Evolutionary conservation across 2,888 invertebrate species (phyloP), one percentile per base, ranked within the genome.

Genomic region (Oscheius sp.): DNA sequence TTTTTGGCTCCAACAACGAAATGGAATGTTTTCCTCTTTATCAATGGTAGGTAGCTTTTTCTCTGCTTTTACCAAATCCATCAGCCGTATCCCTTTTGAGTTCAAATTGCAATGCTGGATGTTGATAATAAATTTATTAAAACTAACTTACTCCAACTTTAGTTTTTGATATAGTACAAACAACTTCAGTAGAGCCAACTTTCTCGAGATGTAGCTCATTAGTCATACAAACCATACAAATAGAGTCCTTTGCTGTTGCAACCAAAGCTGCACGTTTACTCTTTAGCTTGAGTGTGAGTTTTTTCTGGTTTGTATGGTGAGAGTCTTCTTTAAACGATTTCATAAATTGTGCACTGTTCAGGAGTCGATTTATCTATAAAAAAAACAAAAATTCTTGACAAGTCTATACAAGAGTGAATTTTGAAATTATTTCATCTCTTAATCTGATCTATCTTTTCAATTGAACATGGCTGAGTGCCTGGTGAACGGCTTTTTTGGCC

Each of bases 201-300:
- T 58, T 66, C 46, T 78, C 78, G 29, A 78, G 8, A 23, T 66
- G 31, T 46, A 71, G 57, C 52, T 74, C 63, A 25, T 71, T 71
- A 17, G 65, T 34, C 12, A 58, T 29, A 8, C 65, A n/a, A 15
- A 65, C 65, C 12, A 80, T 8, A 42, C 73, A 80, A 3, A 72
- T 70, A 34, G 74, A 31, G 34, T 72, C 65, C 15, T 75, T 75
- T 17, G 81, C 81, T n/a, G 71, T 68, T 12, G 75, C 57, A 42
- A 66, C 70, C 12, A 78, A 29, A 27, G 69, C 69, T 12, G 71
- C 31, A 31, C 48, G 46, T 10, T 64, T 48, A n/a, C 48, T 64
- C 8, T 46, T 46, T 12, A 50, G 1, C 25, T 37, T 48, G 3
- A 64, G 5, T n/a, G 15, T 33, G 2, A 64, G 29, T 5, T 27